Conservation (phyloP, 35 echinoderm and acorn worm species). For the Stichopus chloronotus region DNA sequence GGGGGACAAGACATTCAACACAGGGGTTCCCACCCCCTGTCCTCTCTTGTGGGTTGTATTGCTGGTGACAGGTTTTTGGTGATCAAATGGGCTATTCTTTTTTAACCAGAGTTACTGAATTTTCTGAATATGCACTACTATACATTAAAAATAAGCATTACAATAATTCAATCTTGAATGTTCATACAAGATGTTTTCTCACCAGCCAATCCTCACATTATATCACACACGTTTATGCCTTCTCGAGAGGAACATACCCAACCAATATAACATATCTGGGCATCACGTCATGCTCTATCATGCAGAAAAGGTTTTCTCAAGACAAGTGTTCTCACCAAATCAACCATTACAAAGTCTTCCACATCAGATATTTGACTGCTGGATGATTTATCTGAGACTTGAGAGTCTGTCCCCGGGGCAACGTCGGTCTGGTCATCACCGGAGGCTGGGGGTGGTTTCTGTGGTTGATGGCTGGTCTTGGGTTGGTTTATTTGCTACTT, state of each 20-base stretch:
- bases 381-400: conserved; percentile 86
- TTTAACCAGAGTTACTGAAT: too few species aligned
- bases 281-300: too few species aligned
- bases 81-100: too few species aligned
- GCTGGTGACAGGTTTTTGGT: too few species aligned
- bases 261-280: neutral
- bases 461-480: neutral
- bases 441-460: conserved; percentile 4
- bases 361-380: conserved; percentile 74
- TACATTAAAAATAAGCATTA: too few species aligned
- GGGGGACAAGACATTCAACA: too few species aligned
- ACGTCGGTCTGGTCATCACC: neutral
- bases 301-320: too few species aligned
- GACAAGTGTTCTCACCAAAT: conserved; percentile 62
- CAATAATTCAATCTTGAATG: too few species aligned
- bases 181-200: neutral
- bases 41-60: too few species aligned
- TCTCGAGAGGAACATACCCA: neutral
- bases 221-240: too few species aligned
- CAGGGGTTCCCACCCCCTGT: too few species aligned
- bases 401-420: conserved; percentile 49
- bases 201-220: neutral
- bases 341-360: conserved; percentile 99
- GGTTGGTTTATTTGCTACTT: neutral
- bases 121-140: too few species aligned